phyloP scores from a whole-genome alignment of 2,888 invertebrate genomes.

The Doris montereyensis region DNA sequence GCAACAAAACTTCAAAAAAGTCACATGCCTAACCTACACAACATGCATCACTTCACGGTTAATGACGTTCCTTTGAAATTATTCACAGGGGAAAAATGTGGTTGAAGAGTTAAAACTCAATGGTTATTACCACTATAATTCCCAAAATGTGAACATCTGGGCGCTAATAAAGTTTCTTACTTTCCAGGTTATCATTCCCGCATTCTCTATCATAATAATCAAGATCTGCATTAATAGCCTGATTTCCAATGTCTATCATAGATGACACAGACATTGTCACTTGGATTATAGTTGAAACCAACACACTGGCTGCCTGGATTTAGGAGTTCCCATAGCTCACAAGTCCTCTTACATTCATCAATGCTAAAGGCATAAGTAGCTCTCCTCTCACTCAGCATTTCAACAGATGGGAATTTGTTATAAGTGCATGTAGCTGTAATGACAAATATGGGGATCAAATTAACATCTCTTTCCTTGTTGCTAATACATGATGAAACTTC shows the following conservation, averaged over 20 bases:
- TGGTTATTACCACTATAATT: too few species aligned
- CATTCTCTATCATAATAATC: slow-evolving; percentile 38
- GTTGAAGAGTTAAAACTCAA: too few species aligned
- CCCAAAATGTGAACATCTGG: too few species aligned
- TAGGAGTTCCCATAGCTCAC: slow-evolving; percentile 5
- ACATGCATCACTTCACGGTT: too few species aligned
- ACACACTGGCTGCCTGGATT: slow-evolving; percentile 29
- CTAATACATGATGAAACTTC: too few species aligned
- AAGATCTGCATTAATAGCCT: neutral
- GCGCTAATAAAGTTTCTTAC: slow-evolving; percentile 12
- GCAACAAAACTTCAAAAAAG: too few species aligned
- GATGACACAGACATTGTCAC: slow-evolving; percentile 21
- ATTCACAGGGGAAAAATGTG: too few species aligned
- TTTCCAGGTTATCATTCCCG: slow-evolving; percentile 20
- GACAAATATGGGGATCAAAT: neutral
- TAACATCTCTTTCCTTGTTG: too few species aligned
- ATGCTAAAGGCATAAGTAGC: neutral
- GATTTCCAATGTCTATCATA: slow-evolving; percentile 12
- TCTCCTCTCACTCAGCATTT: neutral
- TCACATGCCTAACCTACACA: too few species aligned
- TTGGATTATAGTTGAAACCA: slow-evolving; percentile 36
- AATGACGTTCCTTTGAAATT: too few species aligned
- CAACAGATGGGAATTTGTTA: neutral
- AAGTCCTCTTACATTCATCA: neutral
- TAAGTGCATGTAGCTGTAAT: slow-evolving; percentile 2